Conservation (phyloP, 2,113 vertebrate genomes). For the Carassius gibelio region DNA sequence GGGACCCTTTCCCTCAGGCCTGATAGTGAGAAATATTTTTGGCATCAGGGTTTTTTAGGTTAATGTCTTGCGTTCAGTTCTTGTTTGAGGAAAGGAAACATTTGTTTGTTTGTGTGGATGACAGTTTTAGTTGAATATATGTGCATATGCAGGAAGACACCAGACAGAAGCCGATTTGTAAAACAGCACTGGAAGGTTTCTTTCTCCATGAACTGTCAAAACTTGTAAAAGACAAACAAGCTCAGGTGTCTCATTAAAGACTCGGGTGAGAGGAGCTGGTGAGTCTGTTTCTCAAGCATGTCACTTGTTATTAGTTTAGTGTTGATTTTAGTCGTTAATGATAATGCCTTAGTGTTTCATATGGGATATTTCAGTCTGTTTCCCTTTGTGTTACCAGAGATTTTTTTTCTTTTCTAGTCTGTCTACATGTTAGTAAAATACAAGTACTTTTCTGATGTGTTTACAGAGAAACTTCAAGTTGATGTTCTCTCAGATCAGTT, state of each 20-base stretch:
- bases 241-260: no score
- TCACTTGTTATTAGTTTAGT: no score
- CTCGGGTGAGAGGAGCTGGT: no score
- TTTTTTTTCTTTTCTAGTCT: background rate
- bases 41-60: no score
- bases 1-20: background rate
- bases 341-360: no score
- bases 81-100: background rate
- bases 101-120: background rate
- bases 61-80: background rate
- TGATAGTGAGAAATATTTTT: no score
- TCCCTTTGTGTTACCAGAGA: background rate
- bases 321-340: no score
- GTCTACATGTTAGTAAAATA: background rate
- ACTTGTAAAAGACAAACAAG: no score
- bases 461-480: background rate
- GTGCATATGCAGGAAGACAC: background rate
- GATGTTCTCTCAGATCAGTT: background rate
- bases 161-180: no score
- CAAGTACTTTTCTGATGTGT: background rate
- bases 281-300: no score
- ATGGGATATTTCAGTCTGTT: background rate
- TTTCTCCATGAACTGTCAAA: no score
- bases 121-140: background rate
- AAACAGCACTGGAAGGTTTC: no score